These are phyloP conservation scores for Drosophila neonasuta DNA, from an alignment of 2,888 invertebrate genomes.

Conservation along the genomic window DNA sequence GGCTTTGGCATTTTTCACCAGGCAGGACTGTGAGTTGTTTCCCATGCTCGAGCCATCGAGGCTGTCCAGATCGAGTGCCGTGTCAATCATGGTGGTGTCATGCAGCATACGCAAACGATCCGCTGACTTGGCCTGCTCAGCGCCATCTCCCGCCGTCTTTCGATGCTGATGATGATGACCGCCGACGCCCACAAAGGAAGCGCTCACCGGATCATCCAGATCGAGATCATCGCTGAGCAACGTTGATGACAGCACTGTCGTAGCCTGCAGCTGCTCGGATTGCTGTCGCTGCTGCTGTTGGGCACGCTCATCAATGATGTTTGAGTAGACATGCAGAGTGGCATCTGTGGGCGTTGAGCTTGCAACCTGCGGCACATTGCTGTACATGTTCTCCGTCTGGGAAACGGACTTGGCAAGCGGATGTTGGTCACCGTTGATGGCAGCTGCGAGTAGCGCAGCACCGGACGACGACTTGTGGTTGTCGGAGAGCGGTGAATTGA, in stretches of 20 bases:
- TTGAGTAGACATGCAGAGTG: conserved; percentile 81
- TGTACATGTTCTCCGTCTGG: conserved; percentile 82
- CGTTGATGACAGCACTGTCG: conserved; percentile 77
- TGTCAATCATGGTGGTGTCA: conserved; percentile 95
- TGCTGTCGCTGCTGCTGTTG: conserved; percentile 54
- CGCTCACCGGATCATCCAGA: conserved; percentile 82
- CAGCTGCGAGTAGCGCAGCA: conserved; percentile 69
- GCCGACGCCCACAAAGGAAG: conserved; percentile 75
- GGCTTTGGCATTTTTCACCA: conserved; percentile 83
- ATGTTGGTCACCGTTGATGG: conserved; percentile 61
- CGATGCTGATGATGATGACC: conserved; percentile 29
- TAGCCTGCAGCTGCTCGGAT: conserved; percentile 43
- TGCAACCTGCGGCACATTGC: conserved; percentile 79
- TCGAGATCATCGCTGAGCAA: conserved; percentile 82
- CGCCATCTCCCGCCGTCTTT: conserved; percentile 56
- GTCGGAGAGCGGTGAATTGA: conserved; percentile 32
- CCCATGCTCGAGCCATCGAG: conserved; percentile 89
- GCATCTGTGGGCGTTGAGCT: conserved; percentile 66
- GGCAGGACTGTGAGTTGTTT: conserved; percentile 86
- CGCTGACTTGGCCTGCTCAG: conserved; percentile 81
- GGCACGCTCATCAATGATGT: conserved; percentile 80
- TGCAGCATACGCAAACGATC: conserved; percentile 90
- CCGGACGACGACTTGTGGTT: conserved; percentile 60
- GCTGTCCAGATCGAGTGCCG: conserved; percentile 93
- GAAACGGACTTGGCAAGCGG: conserved; percentile 73